These are phyloP conservation scores for Rosalia funebris DNA, from an alignment of 2,888 invertebrate species.

Conservation along the genomic window DNA sequence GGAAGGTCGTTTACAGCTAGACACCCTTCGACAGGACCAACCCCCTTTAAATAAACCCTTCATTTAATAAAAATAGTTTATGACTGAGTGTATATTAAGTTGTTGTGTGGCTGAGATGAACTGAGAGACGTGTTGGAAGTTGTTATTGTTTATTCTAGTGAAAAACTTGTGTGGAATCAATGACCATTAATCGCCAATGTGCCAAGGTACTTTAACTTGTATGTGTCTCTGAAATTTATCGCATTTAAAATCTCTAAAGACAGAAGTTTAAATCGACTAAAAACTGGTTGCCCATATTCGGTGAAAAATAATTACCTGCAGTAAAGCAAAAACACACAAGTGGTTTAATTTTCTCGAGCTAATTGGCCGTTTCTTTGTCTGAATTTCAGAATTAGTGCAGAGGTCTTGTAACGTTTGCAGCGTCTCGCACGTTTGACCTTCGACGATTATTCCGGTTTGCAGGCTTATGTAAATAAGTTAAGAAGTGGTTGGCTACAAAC, in stretches of 20 bases:
- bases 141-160: slow-evolving; percentile 33
- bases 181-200: slow-evolving; percentile 32
- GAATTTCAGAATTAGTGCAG: slow-evolving; percentile 37
- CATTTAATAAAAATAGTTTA: slow-evolving; percentile 9
- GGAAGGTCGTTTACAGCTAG: slow-evolving; percentile 51
- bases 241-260: slow-evolving; percentile 32
- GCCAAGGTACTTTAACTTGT: slow-evolving; percentile 33
- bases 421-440: slow-evolving; percentile 45
- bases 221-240: slow-evolving; percentile 33
- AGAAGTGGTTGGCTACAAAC: slow-evolving; percentile 41
- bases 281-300: slow-evolving; percentile 40
- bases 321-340: slow-evolving; percentile 36
- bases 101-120: slow-evolving; percentile 30
- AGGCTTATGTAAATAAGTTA: slow-evolving; percentile 40
- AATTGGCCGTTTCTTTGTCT: slow-evolving; percentile 44
- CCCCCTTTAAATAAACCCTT: slow-evolving; percentile 25
- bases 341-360: slow-evolving; percentile 40
- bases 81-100: slow-evolving; percentile 22
- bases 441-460: slow-evolving; percentile 45
- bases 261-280: slow-evolving; percentile 34
- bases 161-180: slow-evolving; percentile 26
- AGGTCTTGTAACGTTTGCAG: slow-evolving; percentile 32
- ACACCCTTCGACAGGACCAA: slow-evolving; percentile 34
- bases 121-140: slow-evolving; percentile 21
- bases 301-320: slow-evolving; percentile 37